phyloP scores from a whole-genome alignment of 2,797 vertebrate species.

The Dromococcyx pavoninus region DNA sequence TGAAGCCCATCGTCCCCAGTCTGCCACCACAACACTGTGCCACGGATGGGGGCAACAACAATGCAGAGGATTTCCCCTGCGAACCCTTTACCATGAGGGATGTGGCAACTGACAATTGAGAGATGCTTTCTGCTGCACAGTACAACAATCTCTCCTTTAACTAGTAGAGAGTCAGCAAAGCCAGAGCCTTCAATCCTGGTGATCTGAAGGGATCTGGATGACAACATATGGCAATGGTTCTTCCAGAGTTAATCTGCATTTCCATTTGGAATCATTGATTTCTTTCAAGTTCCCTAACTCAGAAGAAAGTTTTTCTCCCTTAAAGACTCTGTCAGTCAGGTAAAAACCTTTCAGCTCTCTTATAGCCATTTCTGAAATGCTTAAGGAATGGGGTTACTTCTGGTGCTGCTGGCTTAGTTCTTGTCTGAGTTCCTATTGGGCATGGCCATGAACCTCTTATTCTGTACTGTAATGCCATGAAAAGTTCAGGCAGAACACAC shows the following conservation, averaged over 20 bases:
- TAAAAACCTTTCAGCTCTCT: no score
- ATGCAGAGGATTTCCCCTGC: neutral
- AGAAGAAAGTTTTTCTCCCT: accelerated
- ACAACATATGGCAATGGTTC: accelerated
- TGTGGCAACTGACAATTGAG: accelerated
- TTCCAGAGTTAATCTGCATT: accelerated
- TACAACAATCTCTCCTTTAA: neutral
- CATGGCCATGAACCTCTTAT: no score
- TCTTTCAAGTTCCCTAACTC: accelerated
- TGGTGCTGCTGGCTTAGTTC: no score
- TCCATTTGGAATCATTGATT: accelerated
- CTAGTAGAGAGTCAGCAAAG: accelerated
- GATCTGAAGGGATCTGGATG: accelerated
- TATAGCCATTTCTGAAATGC: no score
- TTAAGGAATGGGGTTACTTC: no score
- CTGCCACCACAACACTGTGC: neutral
- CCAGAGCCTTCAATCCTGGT: accelerated
- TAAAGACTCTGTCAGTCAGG: no score
- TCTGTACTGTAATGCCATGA: no score
- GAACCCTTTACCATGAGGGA: accelerated
- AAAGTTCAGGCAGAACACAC: no score
- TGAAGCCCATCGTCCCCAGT: conserved; percentile 47
- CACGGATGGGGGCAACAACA: accelerated
- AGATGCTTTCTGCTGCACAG: accelerated
- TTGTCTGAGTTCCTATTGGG: no score